Conservation (phyloP, 2,888 invertebrate genomes). For the Julus scanicus region DNA sequence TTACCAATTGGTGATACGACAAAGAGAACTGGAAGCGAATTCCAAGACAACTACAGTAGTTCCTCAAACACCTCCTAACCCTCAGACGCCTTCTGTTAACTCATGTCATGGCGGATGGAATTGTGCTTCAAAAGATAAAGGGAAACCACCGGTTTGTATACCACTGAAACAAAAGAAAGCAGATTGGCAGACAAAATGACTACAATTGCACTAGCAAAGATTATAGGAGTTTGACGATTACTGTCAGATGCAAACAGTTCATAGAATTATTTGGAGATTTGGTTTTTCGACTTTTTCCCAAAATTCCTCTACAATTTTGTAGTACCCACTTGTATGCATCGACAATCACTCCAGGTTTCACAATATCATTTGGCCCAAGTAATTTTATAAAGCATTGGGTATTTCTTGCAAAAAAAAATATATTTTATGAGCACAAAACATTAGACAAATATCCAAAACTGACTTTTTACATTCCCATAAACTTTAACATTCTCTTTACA, state of each 20-base stretch:
- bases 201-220: background rate
- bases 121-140: constrained; percentile 3
- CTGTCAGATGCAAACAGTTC: too few species aligned
- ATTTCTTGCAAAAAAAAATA: too few species aligned
- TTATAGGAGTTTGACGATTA: too few species aligned
- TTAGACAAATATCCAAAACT: too few species aligned
- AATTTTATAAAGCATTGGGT: too few species aligned
- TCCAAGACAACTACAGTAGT: background rate
- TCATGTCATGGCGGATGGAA: background rate
- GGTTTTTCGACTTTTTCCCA: too few species aligned
- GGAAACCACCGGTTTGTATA: constrained; percentile 11
- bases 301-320: too few species aligned
- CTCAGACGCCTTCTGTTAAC: background rate
- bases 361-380: too few species aligned
- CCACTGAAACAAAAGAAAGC: background rate
- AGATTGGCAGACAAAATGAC: background rate
- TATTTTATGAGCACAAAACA: too few species aligned
- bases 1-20: constrained; percentile 51
- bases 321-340: too few species aligned
- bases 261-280: too few species aligned
- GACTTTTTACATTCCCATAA: background rate
- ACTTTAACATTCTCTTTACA: background rate
- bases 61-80: background rate
- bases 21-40: constrained; percentile 39
- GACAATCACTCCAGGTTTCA: too few species aligned